Conservation (phyloP, 2,797 vertebrate species). For the Natrix natrix region DNA sequence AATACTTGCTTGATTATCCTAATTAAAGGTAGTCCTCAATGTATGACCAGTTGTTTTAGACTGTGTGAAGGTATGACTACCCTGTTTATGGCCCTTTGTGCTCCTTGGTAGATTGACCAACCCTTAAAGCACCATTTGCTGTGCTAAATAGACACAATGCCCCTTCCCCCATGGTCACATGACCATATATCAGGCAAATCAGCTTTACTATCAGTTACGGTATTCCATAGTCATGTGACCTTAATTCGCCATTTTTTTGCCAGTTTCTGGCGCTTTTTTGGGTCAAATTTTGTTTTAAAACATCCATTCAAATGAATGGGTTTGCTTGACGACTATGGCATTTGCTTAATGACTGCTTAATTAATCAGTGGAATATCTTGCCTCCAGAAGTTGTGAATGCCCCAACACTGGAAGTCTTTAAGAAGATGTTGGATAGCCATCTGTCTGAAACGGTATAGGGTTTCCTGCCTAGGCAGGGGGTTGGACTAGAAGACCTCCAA, state of each 20-base stretch:
- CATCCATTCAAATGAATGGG: not conserved
- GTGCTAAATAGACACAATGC: no score
- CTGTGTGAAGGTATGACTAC: not conserved
- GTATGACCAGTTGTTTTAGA: not conserved
- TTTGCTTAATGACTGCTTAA: not conserved
- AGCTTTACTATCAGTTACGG: not conserved
- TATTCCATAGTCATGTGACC: not conserved
- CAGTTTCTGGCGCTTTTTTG: not conserved
- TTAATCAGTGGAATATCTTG: no score
- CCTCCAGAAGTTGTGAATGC: no score
- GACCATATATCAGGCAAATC: not conserved
- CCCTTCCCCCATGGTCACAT: not conserved
- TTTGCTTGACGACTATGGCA: not conserved
- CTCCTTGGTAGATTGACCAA: no score
- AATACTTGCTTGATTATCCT: not conserved
- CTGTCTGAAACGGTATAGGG: no score
- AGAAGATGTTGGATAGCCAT: no score
- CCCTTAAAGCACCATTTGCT: not conserved
- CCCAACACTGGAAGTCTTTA: no score
- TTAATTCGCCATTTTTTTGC: not conserved
- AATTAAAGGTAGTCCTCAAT: not conserved
- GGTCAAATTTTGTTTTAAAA: not conserved
- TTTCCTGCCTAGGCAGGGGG: no score
- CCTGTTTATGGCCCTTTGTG: not conserved
- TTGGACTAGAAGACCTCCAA: no score